Conservation (phyloP, 2,888 invertebrate species). For the Eurytoma adleriae region DNA sequence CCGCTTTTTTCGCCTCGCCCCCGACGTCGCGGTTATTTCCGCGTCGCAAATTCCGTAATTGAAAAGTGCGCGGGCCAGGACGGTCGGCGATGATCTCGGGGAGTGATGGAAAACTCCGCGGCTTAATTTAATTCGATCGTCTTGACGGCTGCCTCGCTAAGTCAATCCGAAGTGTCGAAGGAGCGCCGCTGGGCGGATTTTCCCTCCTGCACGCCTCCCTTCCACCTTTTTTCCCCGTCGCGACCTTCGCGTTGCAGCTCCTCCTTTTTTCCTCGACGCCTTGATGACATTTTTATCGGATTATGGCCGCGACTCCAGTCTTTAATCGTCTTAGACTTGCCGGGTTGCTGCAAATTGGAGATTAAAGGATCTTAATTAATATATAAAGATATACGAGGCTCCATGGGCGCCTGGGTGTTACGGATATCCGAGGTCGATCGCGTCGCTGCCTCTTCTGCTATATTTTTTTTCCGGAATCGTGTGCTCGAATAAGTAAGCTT, state of each 20-base stretch:
- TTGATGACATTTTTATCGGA: slow-evolving; percentile 42
- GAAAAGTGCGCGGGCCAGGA: slow-evolving; percentile 32
- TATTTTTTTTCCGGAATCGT: too few species aligned
- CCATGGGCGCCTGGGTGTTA: too few species aligned
- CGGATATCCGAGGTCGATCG: too few species aligned
- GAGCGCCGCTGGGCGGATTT: background rate
- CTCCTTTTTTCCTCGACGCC: background rate
- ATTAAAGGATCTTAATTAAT: slow-evolving; percentile 40
- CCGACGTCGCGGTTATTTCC: slow-evolving; percentile 24
- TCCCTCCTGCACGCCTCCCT: background rate
- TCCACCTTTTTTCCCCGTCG: background rate
- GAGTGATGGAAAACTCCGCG: slow-evolving; percentile 20
- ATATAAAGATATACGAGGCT: background rate
- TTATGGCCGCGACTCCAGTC: background rate
- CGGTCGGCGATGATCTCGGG: slow-evolving; percentile 15
- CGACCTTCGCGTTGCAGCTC: background rate
- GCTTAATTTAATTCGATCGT: slow-evolving; percentile 31
- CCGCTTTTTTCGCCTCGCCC: background rate
- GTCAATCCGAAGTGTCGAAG: slow-evolving; percentile 20
- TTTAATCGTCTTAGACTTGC: slow-evolving; percentile 28
- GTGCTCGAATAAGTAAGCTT: too few species aligned
- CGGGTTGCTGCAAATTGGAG: slow-evolving; percentile 5
- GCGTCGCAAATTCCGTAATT: slow-evolving; percentile 23
- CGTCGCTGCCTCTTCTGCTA: too few species aligned
- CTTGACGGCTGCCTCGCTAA: slow-evolving; percentile 4